These are phyloP conservation scores for Laspeyria flexula DNA, from an alignment of 2,888 invertebrate genomes.

Conservation along the genomic window DNA sequence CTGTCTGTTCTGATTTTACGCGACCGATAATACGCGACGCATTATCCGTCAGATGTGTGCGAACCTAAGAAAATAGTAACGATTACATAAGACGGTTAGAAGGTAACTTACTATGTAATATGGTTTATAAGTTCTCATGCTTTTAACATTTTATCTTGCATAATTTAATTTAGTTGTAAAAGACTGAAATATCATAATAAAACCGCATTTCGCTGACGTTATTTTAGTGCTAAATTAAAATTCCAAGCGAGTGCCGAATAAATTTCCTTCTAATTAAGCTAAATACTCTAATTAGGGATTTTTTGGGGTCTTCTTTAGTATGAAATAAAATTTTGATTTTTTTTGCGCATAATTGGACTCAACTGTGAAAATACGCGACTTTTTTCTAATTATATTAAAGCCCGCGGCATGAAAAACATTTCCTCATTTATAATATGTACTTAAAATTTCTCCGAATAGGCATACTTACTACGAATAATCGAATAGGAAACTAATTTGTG, in stretches of 20 bases:
- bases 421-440: background rate
- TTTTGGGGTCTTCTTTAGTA: constrained; percentile 53
- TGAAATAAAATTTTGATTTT: constrained; percentile 49
- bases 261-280: constrained; percentile 58
- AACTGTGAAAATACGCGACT: constrained; percentile 13
- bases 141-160: too few species aligned
- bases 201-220: background rate
- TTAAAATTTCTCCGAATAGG: too few species aligned
- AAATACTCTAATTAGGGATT: constrained; percentile 63
- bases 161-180: background rate
- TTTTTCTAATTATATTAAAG: constrained; percentile 1
- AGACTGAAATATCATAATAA: background rate
- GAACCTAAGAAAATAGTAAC: too few species aligned
- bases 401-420: background rate
- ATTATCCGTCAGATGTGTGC: too few species aligned
- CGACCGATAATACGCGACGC: too few species aligned
- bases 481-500: background rate
- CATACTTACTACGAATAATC: too few species aligned
- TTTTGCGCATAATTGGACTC: constrained; percentile 31
- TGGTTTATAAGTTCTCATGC: too few species aligned
- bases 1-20: too few species aligned
- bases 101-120: too few species aligned
- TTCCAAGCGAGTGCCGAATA: constrained; percentile 56
- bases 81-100: too few species aligned
- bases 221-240: constrained; percentile 54